Evolutionary conservation across 1,140 invertebrate genomes (phyloP).

Genomic region (Drosophila orena): DNA sequence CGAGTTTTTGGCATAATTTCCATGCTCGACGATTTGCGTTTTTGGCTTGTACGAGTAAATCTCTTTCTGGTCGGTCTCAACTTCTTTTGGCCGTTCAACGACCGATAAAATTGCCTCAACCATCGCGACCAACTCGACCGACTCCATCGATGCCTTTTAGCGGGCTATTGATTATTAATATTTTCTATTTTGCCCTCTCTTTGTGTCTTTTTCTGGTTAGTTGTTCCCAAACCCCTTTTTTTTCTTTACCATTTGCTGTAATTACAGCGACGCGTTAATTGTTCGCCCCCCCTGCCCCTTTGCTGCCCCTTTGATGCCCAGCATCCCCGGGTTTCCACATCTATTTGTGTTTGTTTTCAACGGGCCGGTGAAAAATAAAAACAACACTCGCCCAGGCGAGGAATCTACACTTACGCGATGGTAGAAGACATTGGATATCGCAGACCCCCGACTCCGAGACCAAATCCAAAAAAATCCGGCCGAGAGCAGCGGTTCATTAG

Average conservation of each 20-base stretch:
- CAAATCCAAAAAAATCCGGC: slow-evolving; percentile 18
- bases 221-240: slow-evolving; percentile 52
- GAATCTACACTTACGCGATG: slow-evolving; percentile 77
- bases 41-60: slow-evolving; percentile 33
- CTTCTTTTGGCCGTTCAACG: slow-evolving; percentile 62
- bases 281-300: slow-evolving; percentile 63
- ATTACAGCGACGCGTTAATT: slow-evolving; percentile 80
- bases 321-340: slow-evolving; percentile 43
- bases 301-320: slow-evolving; percentile 32
- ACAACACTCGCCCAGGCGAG: slow-evolving; percentile 59
- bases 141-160: slow-evolving; percentile 63
- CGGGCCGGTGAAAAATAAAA: slow-evolving; percentile 39
- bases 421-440: slow-evolving; percentile 11
- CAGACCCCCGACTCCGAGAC: slow-evolving; percentile 16
- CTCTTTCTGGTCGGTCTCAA: slow-evolving; percentile 10
- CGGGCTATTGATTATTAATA: slow-evolving; percentile 81
- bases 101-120: slow-evolving; percentile 77
- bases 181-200: slow-evolving; percentile 36
- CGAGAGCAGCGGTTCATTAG: slow-evolving; percentile 58
- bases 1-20: slow-evolving; percentile 48
- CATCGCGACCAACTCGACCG: slow-evolving; percentile 49
- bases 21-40: slow-evolving; percentile 8
- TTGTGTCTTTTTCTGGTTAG: slow-evolving; percentile 41
- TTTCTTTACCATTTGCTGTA: slow-evolving; percentile 65
- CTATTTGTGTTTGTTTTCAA: slow-evolving; percentile 72